A percentile compares a stretch with the other conserved stretches of the same genome.
phyloP scores from a whole-genome alignment of 2,113 vertebrate genomes.

The Oryctolagus cuniculus region DNA sequence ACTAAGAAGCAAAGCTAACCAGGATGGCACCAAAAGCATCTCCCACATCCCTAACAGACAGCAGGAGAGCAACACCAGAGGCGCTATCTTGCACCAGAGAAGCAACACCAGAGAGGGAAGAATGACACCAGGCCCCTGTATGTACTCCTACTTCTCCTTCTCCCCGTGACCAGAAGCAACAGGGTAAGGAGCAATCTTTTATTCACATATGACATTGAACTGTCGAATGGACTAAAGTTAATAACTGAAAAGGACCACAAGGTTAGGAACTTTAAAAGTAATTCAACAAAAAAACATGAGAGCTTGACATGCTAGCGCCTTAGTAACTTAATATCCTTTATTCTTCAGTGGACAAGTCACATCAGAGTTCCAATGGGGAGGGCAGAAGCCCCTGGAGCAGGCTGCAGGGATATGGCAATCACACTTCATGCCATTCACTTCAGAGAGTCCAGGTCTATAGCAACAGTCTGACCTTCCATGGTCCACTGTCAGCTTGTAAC shows the following conservation, averaged over 20 bases:
- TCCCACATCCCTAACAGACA: not conserved
- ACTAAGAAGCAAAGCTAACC: not conserved
- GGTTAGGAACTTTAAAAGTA: conserved; percentile 31
- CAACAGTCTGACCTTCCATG: conserved; percentile 10
- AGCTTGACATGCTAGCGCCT: conserved; percentile 17
- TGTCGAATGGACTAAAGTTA: conserved; percentile 42
- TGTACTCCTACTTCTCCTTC: not conserved
- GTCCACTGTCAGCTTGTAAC: conserved; percentile 24
- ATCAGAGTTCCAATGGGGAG: not conserved
- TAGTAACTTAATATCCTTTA: conserved; percentile 21
- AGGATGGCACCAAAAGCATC: not conserved
- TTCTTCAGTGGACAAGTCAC: not conserved
- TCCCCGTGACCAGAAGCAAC: not conserved
- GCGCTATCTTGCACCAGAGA: not conserved
- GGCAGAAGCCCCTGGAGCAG: not conserved
- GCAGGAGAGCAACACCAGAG: not conserved
- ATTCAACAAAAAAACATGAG: conserved; percentile 24
- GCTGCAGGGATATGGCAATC: not conserved
- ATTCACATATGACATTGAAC: not conserved
- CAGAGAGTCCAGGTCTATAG: not conserved
- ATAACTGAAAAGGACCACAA: conserved; percentile 26
- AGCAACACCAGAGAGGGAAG: not conserved
- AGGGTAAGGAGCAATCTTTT: not conserved
- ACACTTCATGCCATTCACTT: conserved; percentile 2
- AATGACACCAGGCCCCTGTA: not conserved